A percentile compares a stretch with the other conserved stretches of the same genome.
These are phyloP conservation scores for Scelioninae gen. 1 DNA, from an alignment of 2,888 invertebrate genomes.

Conservation along the genomic window DNA sequence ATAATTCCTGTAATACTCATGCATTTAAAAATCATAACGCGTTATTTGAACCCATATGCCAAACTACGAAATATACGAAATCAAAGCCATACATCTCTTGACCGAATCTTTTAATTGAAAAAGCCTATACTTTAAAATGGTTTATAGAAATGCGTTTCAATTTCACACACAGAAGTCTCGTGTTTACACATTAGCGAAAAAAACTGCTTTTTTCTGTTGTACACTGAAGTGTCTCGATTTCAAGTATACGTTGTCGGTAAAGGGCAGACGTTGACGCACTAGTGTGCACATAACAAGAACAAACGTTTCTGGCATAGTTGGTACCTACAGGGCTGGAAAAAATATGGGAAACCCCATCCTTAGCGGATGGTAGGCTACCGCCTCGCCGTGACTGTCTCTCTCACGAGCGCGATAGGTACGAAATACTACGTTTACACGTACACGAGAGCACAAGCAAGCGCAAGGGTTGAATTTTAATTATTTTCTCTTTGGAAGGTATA, in stretches of 20 bases:
- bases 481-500: conserved; percentile 84
- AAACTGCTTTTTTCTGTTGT: conserved; percentile 43
- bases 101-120: conserved; percentile 11
- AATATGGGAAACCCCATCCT: conserved; percentile 80
- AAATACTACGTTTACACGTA: conserved; percentile 70
- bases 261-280: conserved; percentile 68
- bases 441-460: conserved; percentile 76
- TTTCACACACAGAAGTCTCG: conserved; percentile 53
- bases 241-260: too few relatives aligned
- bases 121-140: conserved; percentile 15
- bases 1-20: too few relatives aligned
- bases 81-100: conserved; percentile 23
- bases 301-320: conserved; percentile 83
- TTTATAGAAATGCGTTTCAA: conserved; percentile 40
- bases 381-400: conserved; percentile 63
- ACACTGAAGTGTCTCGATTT: too few relatives aligned
- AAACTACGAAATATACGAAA: neutral
- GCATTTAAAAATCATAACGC: too few relatives aligned
- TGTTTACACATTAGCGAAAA: conserved; percentile 57
- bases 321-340: conserved; percentile 81
- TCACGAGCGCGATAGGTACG: conserved; percentile 72
- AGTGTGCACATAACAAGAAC: conserved; percentile 77
- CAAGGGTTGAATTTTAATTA: conserved; percentile 85
- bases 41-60: neutral
- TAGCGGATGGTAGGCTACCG: conserved; percentile 71